Conservation (phyloP, 2,888 invertebrate genomes). For the Silvanus unidentatus region DNA sequence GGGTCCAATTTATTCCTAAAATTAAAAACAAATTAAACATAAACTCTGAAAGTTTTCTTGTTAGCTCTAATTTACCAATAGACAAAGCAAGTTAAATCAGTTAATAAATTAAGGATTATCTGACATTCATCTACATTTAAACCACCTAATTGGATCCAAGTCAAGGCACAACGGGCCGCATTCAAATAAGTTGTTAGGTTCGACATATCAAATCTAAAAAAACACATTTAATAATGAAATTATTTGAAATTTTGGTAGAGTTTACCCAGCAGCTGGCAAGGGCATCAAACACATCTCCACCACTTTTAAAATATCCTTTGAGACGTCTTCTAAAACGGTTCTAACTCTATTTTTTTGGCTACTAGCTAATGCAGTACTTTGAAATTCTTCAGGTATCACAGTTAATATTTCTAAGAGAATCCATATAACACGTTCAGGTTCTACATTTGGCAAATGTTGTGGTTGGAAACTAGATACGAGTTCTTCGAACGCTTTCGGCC, state of each 20-base stretch:
- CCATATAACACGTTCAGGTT: slow-evolving; percentile 56
- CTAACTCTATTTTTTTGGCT: slow-evolving; percentile 43
- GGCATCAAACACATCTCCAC: slow-evolving; percentile 44
- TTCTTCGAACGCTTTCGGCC: slow-evolving; percentile 67
- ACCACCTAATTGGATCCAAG: slow-evolving; percentile 60
- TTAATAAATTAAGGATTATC: slow-evolving; percentile 37
- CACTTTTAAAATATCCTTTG: slow-evolving; percentile 45
- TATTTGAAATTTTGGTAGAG: not conserved
- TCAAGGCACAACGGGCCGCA: slow-evolving; percentile 52
- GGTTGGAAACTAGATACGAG: slow-evolving; percentile 54
- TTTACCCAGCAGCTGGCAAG: slow-evolving; percentile 37
- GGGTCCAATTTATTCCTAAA: slow-evolving; percentile 44
- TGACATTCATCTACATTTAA: slow-evolving; percentile 41
- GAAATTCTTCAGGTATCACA: slow-evolving; percentile 78
- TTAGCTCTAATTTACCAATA: slow-evolving; percentile 39
- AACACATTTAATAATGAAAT: not conserved
- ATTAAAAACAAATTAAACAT: not conserved
- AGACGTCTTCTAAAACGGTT: slow-evolving; percentile 44
- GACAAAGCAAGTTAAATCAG: slow-evolving; percentile 43
- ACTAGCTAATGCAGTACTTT: slow-evolving; percentile 44
- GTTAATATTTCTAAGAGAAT: slow-evolving; percentile 77
- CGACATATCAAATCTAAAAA: slow-evolving; percentile 41
- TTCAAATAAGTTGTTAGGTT: slow-evolving; percentile 51
- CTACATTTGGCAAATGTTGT: slow-evolving; percentile 53
- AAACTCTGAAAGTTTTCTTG: not conserved